These are phyloP conservation scores for Crossocerus cetratus DNA, from an alignment of 2,888 invertebrate genomes.

Conservation along the genomic window DNA sequence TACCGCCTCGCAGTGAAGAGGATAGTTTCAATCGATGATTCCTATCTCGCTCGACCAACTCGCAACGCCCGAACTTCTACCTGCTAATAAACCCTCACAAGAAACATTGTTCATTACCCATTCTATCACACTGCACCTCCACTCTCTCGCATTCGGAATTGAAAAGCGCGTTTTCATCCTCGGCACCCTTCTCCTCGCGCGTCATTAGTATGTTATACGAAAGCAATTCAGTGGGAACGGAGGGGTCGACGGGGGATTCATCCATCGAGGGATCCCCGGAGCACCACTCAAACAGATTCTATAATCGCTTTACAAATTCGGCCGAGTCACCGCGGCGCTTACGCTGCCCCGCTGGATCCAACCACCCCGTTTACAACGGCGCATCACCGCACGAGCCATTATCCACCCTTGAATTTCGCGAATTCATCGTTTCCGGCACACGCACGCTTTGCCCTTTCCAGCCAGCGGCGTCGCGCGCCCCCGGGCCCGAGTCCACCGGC, in stretches of 20 bases:
- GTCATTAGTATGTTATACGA: conserved; percentile 43
- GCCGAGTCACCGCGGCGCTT: conserved; percentile 35
- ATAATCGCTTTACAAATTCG: conserved; percentile 59
- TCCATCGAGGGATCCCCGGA: conserved; percentile 10
- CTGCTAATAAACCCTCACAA: neutral
- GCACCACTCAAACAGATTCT: conserved; percentile 43
- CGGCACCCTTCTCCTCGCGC: conserved; percentile 15
- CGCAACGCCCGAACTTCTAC: neutral
- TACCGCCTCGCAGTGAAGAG: neutral
- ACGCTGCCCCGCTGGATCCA: neutral
- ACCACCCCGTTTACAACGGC: conserved; percentile 28
- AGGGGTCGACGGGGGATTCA: neutral
- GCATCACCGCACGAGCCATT: conserved; percentile 30
- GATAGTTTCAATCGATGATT: neutral
- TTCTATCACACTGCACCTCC: neutral
- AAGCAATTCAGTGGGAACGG: conserved; percentile 38
- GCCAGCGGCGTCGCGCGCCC: neutral
- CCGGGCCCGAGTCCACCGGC: neutral
- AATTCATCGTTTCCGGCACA: conserved; percentile 50
- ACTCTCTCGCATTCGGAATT: neutral
- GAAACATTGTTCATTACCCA: neutral
- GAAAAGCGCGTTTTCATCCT: conserved; percentile 38
- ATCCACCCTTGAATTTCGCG: conserved; percentile 42
- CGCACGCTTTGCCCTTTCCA: neutral
- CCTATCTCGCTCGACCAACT: neutral